Evolutionary conservation across 2,113 vertebrate species (phyloP).

Genomic region (Erinaceus europaeus): DNA sequence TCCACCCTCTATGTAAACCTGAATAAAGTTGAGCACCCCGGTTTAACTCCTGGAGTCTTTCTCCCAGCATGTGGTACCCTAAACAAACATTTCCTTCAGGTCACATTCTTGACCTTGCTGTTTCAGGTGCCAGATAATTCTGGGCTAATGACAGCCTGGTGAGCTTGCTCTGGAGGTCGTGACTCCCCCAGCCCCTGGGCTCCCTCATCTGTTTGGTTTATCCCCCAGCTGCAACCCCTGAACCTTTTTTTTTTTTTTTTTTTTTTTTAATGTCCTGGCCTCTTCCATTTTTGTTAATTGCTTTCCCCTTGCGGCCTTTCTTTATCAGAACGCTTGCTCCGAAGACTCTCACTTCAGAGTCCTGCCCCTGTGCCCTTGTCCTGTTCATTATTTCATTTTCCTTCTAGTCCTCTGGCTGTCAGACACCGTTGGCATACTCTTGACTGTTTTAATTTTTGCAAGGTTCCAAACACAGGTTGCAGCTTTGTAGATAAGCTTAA

Average conservation of each 20-base stretch:
- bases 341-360: neutral
- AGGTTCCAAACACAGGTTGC: slow-evolving; percentile 23
- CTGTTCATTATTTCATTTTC: slow-evolving; percentile 27
- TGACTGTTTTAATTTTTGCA: slow-evolving; percentile 38
- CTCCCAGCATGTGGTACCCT: slow-evolving; percentile 45
- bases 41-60: slow-evolving; percentile 24
- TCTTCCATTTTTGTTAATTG: neutral
- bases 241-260: too few relatives aligned
- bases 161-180: neutral
- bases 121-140: slow-evolving; percentile 61
- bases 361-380: neutral
- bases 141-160: neutral
- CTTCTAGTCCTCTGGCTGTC: neutral
- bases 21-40: neutral
- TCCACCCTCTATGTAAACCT: neutral
- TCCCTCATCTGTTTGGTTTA: neutral
- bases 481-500: slow-evolving; percentile 19
- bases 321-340: neutral
- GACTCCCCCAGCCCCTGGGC: neutral
- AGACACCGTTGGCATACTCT: neutral
- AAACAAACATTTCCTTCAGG: slow-evolving; percentile 30
- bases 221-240: neutral
- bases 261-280: neutral
- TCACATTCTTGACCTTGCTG: slow-evolving; percentile 68
- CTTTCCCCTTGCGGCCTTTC: neutral